These are phyloP conservation scores for Prenolepis imparis DNA, from an alignment of 2,888 invertebrate species.

Conservation along the genomic window DNA sequence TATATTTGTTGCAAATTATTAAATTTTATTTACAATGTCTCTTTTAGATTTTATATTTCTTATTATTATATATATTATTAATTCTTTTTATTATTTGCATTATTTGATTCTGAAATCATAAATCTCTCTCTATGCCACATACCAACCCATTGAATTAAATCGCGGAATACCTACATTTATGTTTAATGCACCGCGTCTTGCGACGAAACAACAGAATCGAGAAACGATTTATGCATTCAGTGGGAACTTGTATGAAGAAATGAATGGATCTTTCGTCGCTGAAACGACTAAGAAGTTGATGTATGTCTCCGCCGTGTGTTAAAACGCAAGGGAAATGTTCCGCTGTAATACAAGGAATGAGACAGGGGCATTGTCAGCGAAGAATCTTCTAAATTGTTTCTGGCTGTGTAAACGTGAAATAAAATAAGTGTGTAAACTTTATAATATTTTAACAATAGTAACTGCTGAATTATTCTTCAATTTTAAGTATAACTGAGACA, in stretches of 20 bases:
- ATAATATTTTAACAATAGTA: not conserved
- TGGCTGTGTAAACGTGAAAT: conserved; percentile 9
- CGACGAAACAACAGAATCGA: conserved; percentile 33
- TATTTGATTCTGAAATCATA: conserved; percentile 13
- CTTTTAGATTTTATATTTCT: not conserved
- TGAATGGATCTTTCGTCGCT: conserved; percentile 52
- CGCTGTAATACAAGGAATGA: conserved; percentile 12
- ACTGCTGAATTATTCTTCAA: not conserved
- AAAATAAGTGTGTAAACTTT: conserved; percentile 11
- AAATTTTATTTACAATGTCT: not conserved
- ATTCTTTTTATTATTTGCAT: not conserved
- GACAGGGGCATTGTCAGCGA: conserved; percentile 8
- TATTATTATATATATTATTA: not conserved
- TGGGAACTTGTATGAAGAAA: conserved; percentile 52
- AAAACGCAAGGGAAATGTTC: conserved; percentile 12
- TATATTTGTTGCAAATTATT: not conserved
- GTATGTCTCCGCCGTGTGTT: conserved; percentile 12
- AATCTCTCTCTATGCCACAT: conserved; percentile 39
- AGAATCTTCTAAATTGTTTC: conserved; percentile 31
- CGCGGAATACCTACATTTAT: conserved; percentile 50
- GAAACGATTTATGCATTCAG: conserved; percentile 48
- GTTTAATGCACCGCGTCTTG: conserved; percentile 40
- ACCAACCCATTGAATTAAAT: conserved; percentile 54
- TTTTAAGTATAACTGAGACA: not conserved
- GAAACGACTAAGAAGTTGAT: conserved; percentile 26